Evolutionary conservation across 2,888 invertebrate genomes (phyloP), one percentile per base, ranked within the genome.

Genomic region (Ceratothoa steindachneri): DNA sequence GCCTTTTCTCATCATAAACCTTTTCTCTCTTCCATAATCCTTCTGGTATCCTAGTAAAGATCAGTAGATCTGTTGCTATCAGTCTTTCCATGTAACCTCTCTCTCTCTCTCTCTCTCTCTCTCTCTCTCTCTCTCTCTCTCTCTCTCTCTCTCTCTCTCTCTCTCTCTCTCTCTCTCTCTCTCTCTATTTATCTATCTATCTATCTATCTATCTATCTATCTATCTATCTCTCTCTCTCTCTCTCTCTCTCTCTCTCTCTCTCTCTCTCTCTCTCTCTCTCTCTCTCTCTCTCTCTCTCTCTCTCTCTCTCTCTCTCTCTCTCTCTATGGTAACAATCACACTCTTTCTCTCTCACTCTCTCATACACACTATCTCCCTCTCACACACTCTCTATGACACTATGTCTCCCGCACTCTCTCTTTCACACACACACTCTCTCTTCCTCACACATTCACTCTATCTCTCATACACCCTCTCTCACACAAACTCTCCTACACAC

Each of bases 391-490:
- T 67, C 67, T 67, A 27, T 67, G 15, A 30, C 67, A 30, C 30
- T 67, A 29, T 67, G n/a, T 67, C 67, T 67, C 30, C 30, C 67
- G 29, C 30, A 30, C 67, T 67, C 52, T 53, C 28, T 53, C 51
- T 52, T 1, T 53, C 52, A 30, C 60, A 22, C 55, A 31, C 68
- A 31, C 41, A 31, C 67, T 67, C 41, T 67, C 67, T 41, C 41
- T 67, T 31, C 22, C 67, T 41, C 41, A 22, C 41, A 31, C 41
- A 31, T 41, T 67, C 68, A 31, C 68, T 68, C 68, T 68, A 30
- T 68, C 68, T 68, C 68, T 68, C 68, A 31, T 41, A 31, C 31
- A 31, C 31, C 51, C n/a, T n/a, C n/a, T n/a, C n/a, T n/a, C n/a
- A n/a, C n/a, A n/a, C n/a, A n/a, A n/a, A n/a, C n/a, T n/a, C n/a